Percentiles rank a stretch among this genome's conserved stretches.
These are phyloP conservation scores for Tetragonula carbonaria DNA, from an alignment of 2,888 invertebrate genomes.

Conservation along the genomic window DNA sequence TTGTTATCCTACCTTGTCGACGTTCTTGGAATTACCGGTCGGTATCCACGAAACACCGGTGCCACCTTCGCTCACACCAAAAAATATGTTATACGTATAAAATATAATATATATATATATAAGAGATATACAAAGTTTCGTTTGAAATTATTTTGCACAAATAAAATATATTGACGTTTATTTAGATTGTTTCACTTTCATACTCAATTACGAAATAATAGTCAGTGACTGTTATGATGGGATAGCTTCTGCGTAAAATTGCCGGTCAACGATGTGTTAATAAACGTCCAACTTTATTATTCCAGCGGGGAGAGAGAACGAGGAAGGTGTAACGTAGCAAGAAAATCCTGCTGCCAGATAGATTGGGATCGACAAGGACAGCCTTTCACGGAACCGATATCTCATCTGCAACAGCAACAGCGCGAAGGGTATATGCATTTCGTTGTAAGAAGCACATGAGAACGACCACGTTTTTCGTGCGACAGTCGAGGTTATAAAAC, in stretches of 20 bases:
- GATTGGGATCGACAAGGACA: background rate
- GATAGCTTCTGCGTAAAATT: too few relatives aligned
- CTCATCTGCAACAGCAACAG: background rate
- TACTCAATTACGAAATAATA: too few relatives aligned
- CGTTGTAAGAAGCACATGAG: constrained; percentile 40
- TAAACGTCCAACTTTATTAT: background rate
- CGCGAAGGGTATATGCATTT: constrained; percentile 4
- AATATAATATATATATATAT: too few relatives aligned
- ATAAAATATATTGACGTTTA: too few relatives aligned
- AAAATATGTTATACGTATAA: too few relatives aligned
- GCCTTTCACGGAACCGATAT: background rate
- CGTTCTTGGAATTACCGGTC: constrained; percentile 19
- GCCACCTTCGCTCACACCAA: constrained; percentile 13
- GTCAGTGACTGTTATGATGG: too few relatives aligned
- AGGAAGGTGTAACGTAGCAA: background rate
- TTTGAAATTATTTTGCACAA: too few relatives aligned
- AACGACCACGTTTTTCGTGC: constrained; percentile 50
- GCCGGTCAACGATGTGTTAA: too few relatives aligned
- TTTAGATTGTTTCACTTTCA: too few relatives aligned
- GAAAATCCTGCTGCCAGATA: background rate
- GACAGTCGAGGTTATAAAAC: constrained; percentile 36
- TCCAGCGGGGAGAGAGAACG: background rate
- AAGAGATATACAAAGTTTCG: too few relatives aligned
- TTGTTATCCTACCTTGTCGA: constrained; percentile 46
- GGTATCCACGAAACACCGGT: constrained; percentile 38